Percentiles rank a stretch among this genome's conserved stretches.
Evolutionary conservation across 1,140 invertebrate species (phyloP).

Genomic region (Ips typographus): DNA sequence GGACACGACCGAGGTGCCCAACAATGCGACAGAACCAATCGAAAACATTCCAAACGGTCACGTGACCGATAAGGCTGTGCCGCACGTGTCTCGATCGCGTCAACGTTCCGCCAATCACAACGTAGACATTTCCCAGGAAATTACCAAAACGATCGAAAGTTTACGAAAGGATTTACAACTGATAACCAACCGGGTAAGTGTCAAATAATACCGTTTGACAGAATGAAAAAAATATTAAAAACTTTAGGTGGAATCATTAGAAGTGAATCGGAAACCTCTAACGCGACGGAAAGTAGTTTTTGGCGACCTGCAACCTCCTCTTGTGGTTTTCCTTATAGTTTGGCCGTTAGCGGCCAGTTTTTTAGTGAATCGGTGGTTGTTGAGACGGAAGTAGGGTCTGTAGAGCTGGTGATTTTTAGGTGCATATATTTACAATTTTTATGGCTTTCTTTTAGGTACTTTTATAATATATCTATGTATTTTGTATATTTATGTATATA

Average conservation of each 20-base stretch:
- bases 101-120: slow-evolving; percentile 33
- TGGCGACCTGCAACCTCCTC: slow-evolving; percentile 53
- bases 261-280: neutral
- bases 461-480: too few relatives aligned
- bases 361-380: slow-evolving; percentile 47
- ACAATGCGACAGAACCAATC: neutral
- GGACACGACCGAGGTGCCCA: slow-evolving; percentile 68
- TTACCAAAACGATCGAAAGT: slow-evolving; percentile 51
- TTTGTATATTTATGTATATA: too few relatives aligned
- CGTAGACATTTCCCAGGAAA: slow-evolving; percentile 51
- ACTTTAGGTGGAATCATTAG: neutral
- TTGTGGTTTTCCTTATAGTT: slow-evolving; percentile 58
- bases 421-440: too few relatives aligned
- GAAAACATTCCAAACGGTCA: neutral
- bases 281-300: slow-evolving; percentile 7
- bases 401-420: too few relatives aligned
- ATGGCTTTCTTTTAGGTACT: too few relatives aligned
- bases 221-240: slow-evolving; percentile 3
- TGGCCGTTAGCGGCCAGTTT: slow-evolving; percentile 63
- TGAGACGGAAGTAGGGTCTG: slow-evolving; percentile 1
- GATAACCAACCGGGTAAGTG: slow-evolving; percentile 51
- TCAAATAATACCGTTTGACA: neutral
- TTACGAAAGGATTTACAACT: slow-evolving; percentile 53
- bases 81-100: slow-evolving; percentile 42
- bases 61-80: slow-evolving; percentile 31